Conservation (phyloP, 1,140 invertebrate species). For the Hypsibius dujardini region DNA sequence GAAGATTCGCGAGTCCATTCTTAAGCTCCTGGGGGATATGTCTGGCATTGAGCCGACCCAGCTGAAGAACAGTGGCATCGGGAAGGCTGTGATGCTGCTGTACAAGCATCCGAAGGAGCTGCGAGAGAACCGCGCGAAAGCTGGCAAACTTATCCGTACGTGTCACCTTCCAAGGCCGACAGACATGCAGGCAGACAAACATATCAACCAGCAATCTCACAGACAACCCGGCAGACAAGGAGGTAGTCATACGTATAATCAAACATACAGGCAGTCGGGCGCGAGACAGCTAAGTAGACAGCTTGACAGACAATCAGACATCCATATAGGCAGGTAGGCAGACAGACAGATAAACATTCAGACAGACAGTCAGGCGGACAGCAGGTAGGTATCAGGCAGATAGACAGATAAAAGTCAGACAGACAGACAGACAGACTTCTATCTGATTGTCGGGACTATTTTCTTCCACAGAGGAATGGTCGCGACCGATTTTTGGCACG, state of each 20-base stretch:
- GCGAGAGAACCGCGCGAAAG: constrained; percentile 72
- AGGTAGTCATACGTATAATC: too few species aligned
- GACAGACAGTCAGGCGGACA: constrained; percentile 24
- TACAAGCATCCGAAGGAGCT: constrained; percentile 97
- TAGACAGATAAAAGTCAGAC: too few species aligned
- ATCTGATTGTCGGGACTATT: neutral
- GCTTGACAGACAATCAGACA: too few species aligned
- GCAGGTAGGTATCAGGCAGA: too few species aligned
- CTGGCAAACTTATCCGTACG: constrained; percentile 70
- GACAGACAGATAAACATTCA: constrained; percentile 25
- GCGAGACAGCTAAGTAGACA: too few species aligned
- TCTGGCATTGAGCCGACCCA: constrained; percentile 36
- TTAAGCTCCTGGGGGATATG: constrained; percentile 60
- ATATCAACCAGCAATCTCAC: too few species aligned
- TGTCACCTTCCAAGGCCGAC: neutral
- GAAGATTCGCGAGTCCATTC: constrained; percentile 67
- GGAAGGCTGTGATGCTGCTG: constrained; percentile 96
- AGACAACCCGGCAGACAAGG: too few species aligned
- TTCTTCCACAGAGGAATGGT: constrained; percentile 52
- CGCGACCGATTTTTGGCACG: constrained; percentile 83
- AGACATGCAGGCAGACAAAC: too few species aligned
- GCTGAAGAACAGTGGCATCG: constrained; percentile 81
- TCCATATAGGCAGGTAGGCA: too few species aligned
- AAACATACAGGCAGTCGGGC: too few species aligned
- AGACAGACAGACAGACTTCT: too few species aligned